Evolutionary conservation across 2,797 vertebrate genomes (phyloP).

Genomic region (Acipenser transmontanus): DNA sequence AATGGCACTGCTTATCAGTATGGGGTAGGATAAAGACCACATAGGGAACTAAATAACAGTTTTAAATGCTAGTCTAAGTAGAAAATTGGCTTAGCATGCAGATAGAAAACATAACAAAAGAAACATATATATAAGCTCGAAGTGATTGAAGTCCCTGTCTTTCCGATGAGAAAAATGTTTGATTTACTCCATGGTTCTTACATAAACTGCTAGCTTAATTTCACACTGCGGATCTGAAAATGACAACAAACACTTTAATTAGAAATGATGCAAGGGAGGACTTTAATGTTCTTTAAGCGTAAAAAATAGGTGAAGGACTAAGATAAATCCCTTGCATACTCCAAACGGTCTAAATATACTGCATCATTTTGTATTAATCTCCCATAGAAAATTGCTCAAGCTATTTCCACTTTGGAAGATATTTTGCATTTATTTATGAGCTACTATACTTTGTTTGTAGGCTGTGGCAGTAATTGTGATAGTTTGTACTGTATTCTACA

Average conservation of each 20-base stretch:
- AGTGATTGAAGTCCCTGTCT: slow-evolving; percentile 79
- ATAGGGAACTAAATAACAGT: slow-evolving; percentile 72
- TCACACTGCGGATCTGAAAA: slow-evolving; percentile 73
- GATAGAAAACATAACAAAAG: slow-evolving; percentile 79
- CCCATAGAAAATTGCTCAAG: slow-evolving; percentile 47
- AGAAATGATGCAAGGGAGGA: slow-evolving; percentile 60
- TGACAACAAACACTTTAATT: slow-evolving; percentile 79
- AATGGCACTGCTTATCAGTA: slow-evolving; percentile 58
- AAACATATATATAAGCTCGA: slow-evolving; percentile 77
- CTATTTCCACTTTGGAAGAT: slow-evolving; percentile 36
- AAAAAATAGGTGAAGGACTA: slow-evolving; percentile 57
- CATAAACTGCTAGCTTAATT: slow-evolving; percentile 81
- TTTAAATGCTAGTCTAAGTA: slow-evolving; percentile 81
- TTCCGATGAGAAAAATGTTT: slow-evolving; percentile 69
- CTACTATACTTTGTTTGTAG: slow-evolving; percentile 35
- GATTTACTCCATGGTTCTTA: slow-evolving; percentile 79
- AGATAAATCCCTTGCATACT: slow-evolving; percentile 55
- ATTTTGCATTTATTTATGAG: slow-evolving; percentile 47
- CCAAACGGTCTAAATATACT: slow-evolving; percentile 50
- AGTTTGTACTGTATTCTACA: slow-evolving; percentile 36
- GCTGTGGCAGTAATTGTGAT: slow-evolving; percentile 41
- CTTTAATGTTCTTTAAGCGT: slow-evolving; percentile 65
- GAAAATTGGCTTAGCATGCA: slow-evolving; percentile 92
- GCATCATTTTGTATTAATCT: slow-evolving; percentile 38
- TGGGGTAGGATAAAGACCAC: slow-evolving; percentile 74